Percentiles rank a stretch among this genome's conserved stretches.
These are phyloP conservation scores for Hippocampus comes DNA, from an alignment of 2,113 vertebrate genomes.

Conservation along the genomic window DNA sequence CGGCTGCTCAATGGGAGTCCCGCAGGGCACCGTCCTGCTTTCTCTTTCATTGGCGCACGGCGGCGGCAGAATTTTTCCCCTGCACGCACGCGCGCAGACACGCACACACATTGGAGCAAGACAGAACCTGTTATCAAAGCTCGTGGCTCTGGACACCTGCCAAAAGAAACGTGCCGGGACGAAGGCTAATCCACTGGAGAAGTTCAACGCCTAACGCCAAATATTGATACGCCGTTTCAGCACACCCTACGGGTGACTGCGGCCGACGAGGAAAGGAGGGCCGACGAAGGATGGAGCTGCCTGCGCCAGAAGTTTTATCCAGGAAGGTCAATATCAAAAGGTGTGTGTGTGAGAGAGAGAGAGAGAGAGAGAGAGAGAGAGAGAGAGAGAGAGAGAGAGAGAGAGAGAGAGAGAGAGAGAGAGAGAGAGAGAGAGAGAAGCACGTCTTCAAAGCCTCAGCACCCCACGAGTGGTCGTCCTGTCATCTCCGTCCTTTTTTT, in stretches of 20 bases:
- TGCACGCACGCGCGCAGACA: slow-evolving; percentile 24
- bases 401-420: no score
- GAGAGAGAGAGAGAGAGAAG: neutral
- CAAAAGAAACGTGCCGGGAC: slow-evolving; percentile 74
- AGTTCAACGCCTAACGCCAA: slow-evolving; percentile 71
- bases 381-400: no score
- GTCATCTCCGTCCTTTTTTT: neutral
- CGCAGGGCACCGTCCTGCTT: slow-evolving; percentile 61
- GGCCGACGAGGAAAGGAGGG: slow-evolving; percentile 32
- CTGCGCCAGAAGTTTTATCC: slow-evolving; percentile 23
- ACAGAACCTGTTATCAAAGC: slow-evolving; percentile 74
- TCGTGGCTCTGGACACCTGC: slow-evolving; percentile 68
- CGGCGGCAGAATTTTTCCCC: slow-evolving; percentile 11
- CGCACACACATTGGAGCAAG: slow-evolving; percentile 57
- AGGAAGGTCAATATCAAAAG: neutral
- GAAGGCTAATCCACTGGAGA: slow-evolving; percentile 74
- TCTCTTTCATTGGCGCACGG: slow-evolving; percentile 50
- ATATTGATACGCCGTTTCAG: slow-evolving; percentile 73
- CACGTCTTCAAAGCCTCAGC: slow-evolving; percentile 27
- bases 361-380: no score
- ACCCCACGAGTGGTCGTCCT: slow-evolving; percentile 69
- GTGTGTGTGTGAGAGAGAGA: no score
- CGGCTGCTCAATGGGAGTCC: slow-evolving; percentile 17
- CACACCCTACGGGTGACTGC: slow-evolving; percentile 29
- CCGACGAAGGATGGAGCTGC: neutral